These are phyloP conservation scores for Rattus norvegicus DNA, from an alignment of 2,113 vertebrate species.

Conservation along the genomic window DNA sequence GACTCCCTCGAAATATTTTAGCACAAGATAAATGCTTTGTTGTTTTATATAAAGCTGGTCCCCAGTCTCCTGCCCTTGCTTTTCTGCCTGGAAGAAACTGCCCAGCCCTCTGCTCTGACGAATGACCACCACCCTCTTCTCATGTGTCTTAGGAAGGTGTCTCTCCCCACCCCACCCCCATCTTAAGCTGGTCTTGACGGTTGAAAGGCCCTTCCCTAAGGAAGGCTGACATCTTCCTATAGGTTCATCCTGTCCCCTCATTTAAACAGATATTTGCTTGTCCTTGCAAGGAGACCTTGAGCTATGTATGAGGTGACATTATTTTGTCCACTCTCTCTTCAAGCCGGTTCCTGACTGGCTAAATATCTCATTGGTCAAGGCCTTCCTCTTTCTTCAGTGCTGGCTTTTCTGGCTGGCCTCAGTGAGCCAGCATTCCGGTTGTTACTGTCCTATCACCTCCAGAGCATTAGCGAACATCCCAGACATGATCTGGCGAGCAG, in stretches of 20 bases:
- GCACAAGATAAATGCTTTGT: not conserved
- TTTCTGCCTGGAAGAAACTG: not conserved
- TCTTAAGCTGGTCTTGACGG: not conserved
- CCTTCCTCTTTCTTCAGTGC: not conserved
- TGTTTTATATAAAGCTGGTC: not conserved
- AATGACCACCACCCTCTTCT: not conserved
- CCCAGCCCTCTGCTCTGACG: not conserved
- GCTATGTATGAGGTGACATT: not conserved
- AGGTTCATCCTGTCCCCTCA: fast-evolving
- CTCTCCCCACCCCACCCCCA: not conserved
- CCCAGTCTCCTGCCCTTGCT: not conserved
- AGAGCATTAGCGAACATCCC: not conserved
- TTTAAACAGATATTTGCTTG: not conserved
- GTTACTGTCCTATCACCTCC: not conserved
- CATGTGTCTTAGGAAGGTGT: not conserved
- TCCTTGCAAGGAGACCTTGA: not conserved
- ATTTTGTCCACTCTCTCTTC: not conserved
- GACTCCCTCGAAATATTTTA: not conserved
- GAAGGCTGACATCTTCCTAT: not conserved
- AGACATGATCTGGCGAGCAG: not conserved
- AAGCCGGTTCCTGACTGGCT: not conserved
- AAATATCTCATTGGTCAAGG: not conserved
- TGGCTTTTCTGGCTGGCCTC: not conserved
- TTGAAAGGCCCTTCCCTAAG: not conserved
- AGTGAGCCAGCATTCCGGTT: not conserved